phyloP scores from a whole-genome alignment of 2,113 vertebrate species.

The Equus przewalskii region DNA sequence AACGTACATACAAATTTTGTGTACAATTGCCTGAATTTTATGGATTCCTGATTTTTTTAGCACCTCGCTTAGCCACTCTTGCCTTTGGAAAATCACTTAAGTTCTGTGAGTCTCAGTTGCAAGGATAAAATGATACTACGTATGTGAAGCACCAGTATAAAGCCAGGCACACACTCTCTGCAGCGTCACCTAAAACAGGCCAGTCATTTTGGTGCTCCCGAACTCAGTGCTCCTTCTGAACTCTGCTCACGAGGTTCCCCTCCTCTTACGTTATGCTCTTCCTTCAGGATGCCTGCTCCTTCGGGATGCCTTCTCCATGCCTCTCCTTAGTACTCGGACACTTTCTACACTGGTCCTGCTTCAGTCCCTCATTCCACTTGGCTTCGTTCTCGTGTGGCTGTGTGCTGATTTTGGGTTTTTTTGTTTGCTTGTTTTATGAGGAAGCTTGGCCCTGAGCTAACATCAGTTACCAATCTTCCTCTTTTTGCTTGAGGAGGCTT shows the following conservation, averaged over 20 bases:
- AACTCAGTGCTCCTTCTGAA: background rate
- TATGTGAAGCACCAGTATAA: background rate
- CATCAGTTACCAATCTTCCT: no score
- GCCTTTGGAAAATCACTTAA: background rate
- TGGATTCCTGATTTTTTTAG: background rate
- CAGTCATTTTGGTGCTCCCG: background rate
- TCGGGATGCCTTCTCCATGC: rapidly evolving
- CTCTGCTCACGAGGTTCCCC: background rate
- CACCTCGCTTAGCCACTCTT: background rate
- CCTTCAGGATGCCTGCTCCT: background rate
- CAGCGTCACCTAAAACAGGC: background rate
- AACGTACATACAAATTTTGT: background rate
- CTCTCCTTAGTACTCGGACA: background rate
- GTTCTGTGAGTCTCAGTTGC: background rate
- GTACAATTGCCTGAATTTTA: background rate
- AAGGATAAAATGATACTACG: background rate
- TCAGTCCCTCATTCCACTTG: background rate
- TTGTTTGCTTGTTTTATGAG: no score
- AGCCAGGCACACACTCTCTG: background rate
- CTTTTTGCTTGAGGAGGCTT: no score
- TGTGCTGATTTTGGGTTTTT: background rate
- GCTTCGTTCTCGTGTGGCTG: background rate
- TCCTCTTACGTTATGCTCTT: background rate
- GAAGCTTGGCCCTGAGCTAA: no score
- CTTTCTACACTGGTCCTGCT: background rate